These are phyloP conservation scores for Pygmarrhopalites habei DNA, from an alignment of 1,140 invertebrate species.

Conservation along the genomic window DNA sequence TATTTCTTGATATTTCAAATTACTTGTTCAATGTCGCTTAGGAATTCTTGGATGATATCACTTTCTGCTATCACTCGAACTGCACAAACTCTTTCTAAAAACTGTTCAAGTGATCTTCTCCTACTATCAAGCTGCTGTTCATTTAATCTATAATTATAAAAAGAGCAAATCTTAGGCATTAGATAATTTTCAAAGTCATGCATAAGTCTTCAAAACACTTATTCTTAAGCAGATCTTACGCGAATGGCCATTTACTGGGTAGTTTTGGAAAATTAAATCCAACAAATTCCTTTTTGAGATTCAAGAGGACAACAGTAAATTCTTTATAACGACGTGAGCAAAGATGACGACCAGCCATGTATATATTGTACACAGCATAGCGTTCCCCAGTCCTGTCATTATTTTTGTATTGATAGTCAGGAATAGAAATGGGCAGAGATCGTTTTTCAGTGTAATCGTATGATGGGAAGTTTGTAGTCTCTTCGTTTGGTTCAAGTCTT, in stretches of 20 bases:
- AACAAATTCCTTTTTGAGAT: conserved; percentile 90
- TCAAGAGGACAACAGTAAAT: conserved; percentile 66
- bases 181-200: too few species aligned
- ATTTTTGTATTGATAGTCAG: conserved; percentile 72
- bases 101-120: conserved; percentile 88
- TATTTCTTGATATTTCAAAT: conserved; percentile 12
- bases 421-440: conserved; percentile 95
- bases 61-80: conserved; percentile 95
- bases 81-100: conserved; percentile 96
- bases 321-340: conserved; percentile 94
- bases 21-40: conserved; percentile 77
- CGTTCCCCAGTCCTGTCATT: conserved; percentile 74
- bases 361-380: conserved; percentile 96
- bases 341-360: conserved; percentile 96
- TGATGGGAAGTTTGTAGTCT: conserved; percentile 76
- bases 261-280: conserved; percentile 97
- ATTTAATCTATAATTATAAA: too few species aligned
- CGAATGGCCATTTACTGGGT: conserved; percentile 97
- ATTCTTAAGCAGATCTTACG: too few species aligned
- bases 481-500: conserved; percentile 77
- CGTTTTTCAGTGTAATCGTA: conserved; percentile 98
- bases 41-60: conserved; percentile 94
- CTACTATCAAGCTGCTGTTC: conserved; percentile 94
- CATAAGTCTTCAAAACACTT: too few species aligned
- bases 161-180: too few species aligned